Base-by-base conservation (phyloP, 2,888 invertebrate genomes). In the Melieria picta region DNA sequence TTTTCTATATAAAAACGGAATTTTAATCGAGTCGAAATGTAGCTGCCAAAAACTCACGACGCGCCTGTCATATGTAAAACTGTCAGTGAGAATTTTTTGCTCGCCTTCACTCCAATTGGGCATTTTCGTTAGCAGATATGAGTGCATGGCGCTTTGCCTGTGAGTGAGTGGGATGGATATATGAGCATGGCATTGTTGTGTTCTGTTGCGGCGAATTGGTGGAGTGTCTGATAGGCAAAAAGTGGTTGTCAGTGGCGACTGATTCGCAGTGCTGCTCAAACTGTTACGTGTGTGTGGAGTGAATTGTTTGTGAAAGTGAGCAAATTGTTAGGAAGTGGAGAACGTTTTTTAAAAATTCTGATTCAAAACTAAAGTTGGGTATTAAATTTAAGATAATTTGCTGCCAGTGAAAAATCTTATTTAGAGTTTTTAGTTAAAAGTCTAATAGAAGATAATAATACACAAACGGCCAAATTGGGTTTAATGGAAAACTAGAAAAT, bases 61-160 rank as follows among this genome's bases (percentile, higher is more conserved):
- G 69, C 62, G 69, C 10, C 57, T 66, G 58, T 66, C 66, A 58
- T 62, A 52, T 47, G 52, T 55, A 66, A 60, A 60, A 69, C 48
- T 56, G 69, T 55, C 69, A 69, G 9, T 69, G 55, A 7, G 63
- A 56, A 47, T 16, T 46, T 46, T 69, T 60, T 67, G 60, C 42
- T 11, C 7, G 6, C 30, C 11, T 57, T 57, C 10, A 1, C 42
- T 42, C 43, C 30, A 30, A 30, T 30, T 30, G 30, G 30, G 60
- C 46, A 10, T 65, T 13, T 52, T 55, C 30, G n/a, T 10, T 42
- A 11, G 56, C 42, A 66, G 46, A 10, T 56, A 55, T 55, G 30
- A 7, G n/a, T 62, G 10, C 13, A 55, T 13, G 7, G 4, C 11
- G 9, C 7, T 62, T 58, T 10, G 13, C 13, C 7, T 10, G 4